Evolutionary conservation across 1,140 invertebrate species (phyloP).

Genomic region (Scaptomyza hsui): DNA sequence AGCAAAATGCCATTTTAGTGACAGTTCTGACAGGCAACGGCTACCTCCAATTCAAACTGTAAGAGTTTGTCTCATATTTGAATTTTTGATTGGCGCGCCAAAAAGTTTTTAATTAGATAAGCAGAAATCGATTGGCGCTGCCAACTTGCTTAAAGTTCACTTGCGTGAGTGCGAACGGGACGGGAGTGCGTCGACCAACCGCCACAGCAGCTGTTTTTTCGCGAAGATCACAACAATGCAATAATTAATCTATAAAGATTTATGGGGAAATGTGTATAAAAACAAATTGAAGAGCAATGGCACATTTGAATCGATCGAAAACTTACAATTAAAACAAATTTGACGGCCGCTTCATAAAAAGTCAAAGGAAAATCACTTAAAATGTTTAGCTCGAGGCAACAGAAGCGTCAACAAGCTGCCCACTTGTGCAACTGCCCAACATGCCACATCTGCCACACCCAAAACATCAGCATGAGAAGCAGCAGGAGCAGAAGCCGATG

Average conservation of each 20-base stretch:
- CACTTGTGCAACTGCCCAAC: constrained; percentile 6
- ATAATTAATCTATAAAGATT: no score
- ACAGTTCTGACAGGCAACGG: constrained; percentile 62
- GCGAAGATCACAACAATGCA: no score
- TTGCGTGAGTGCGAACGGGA: no score
- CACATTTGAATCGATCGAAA: constrained; percentile 8
- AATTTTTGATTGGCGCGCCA: constrained; percentile 31
- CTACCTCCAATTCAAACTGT: constrained; percentile 25
- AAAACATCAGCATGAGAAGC: constrained; percentile 4
- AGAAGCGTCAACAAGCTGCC: constrained; percentile 54
- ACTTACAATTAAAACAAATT: constrained; percentile 53
- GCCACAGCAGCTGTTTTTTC: no score
- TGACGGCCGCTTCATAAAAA: constrained; percentile 45
- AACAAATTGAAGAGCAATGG: constrained; percentile 3
- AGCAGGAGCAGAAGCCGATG: constrained; percentile 22
- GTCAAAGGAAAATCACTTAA: constrained; percentile 57
- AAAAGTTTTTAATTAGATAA: constrained; percentile 69
- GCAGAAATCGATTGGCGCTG: constrained; percentile 8
- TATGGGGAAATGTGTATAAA: no score
- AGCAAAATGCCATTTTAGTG: constrained; percentile 77
- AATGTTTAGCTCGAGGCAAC: constrained; percentile 49
- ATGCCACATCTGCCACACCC: constrained; percentile 8
- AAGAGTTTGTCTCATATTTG: constrained; percentile 42
- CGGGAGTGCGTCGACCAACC: no score
- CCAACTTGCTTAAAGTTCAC: constrained; percentile 11